These are phyloP conservation scores for Dyspetes luteomarginatus DNA, from an alignment of 2,888 invertebrate species.

Conservation along the genomic window DNA sequence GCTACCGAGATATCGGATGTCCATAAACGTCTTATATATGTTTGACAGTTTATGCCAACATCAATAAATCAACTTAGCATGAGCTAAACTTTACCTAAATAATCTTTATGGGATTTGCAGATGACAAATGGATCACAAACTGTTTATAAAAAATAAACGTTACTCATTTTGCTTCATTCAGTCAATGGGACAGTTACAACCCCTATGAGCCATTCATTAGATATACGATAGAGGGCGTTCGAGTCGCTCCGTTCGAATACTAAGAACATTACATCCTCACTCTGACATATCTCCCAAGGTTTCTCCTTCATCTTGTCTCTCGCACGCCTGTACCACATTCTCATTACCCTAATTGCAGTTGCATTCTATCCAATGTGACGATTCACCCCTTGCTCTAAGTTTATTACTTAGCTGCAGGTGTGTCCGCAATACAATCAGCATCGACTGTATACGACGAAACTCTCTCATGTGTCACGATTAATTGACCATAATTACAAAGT, in stretches of 20 bases:
- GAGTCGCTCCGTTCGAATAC: slow-evolving; percentile 14
- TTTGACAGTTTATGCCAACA: too few relatives aligned
- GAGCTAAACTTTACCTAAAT: too few relatives aligned
- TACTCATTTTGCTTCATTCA: background rate
- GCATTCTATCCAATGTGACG: background rate
- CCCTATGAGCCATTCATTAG: slow-evolving; percentile 8
- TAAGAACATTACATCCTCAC: slow-evolving; percentile 28
- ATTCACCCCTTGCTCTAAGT: background rate
- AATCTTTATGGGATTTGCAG: too few relatives aligned
- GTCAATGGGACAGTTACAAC: background rate
- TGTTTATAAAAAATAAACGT: background rate
- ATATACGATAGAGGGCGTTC: background rate
- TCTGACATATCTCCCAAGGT: slow-evolving; percentile 20
- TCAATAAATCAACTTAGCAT: too few relatives aligned
- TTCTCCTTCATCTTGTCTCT: slow-evolving; percentile 16
- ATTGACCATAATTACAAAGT: slow-evolving; percentile 47
- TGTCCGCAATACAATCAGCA: slow-evolving; percentile 42
- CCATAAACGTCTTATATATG: too few relatives aligned
- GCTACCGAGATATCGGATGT: too few relatives aligned
- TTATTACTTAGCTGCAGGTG: slow-evolving; percentile 11
- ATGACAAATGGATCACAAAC: too few relatives aligned
- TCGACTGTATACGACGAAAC: slow-evolving; percentile 5
- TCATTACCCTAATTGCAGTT: slow-evolving; percentile 59
- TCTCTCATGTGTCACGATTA: slow-evolving; percentile 20
- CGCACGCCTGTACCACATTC: slow-evolving; percentile 35